phyloP scores from a whole-genome alignment of 2,113 vertebrate species.

The Monopterus albus region DNA sequence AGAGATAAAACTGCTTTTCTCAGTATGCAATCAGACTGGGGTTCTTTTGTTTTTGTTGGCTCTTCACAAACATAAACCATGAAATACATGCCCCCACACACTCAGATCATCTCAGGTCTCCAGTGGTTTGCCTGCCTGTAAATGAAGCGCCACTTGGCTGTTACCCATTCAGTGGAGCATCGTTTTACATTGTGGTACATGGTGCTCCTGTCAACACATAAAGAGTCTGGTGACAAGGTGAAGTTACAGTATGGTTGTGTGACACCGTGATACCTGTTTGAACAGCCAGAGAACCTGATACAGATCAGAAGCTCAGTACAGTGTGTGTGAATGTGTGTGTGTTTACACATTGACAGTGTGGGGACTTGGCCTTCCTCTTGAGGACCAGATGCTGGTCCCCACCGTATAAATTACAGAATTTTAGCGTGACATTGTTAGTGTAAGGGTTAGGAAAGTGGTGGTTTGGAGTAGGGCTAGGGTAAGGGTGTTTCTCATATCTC shows the following conservation, averaged over 20 bases:
- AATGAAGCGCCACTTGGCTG: slow-evolving; percentile 34
- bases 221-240: slow-evolving; percentile 38
- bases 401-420: too few relatives aligned
- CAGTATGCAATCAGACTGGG: too few relatives aligned
- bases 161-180: slow-evolving; percentile 36
- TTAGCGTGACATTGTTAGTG: too few relatives aligned
- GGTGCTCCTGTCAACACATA: slow-evolving; percentile 9
- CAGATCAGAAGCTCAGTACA: background rate
- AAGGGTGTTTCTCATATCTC: too few relatives aligned
- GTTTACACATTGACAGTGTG: too few relatives aligned
- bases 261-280: slow-evolving; percentile 17
- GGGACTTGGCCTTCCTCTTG: too few relatives aligned
- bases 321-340: background rate
- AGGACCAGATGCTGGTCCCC: too few relatives aligned
- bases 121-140: slow-evolving; percentile 18
- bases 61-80: background rate
- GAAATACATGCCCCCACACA: slow-evolving; percentile 1
- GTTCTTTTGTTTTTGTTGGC: too few relatives aligned
- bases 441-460: too few relatives aligned
- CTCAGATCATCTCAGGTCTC: slow-evolving; percentile 20
- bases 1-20: too few relatives aligned
- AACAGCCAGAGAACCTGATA: slow-evolving; percentile 27
- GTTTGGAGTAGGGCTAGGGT: too few relatives aligned
- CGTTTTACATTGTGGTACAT: slow-evolving; percentile 41
- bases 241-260: slow-evolving; percentile 39